These are phyloP conservation scores for Nasonia giraulti DNA, from an alignment of 1,140 invertebrate genomes.

Conservation along the genomic window DNA sequence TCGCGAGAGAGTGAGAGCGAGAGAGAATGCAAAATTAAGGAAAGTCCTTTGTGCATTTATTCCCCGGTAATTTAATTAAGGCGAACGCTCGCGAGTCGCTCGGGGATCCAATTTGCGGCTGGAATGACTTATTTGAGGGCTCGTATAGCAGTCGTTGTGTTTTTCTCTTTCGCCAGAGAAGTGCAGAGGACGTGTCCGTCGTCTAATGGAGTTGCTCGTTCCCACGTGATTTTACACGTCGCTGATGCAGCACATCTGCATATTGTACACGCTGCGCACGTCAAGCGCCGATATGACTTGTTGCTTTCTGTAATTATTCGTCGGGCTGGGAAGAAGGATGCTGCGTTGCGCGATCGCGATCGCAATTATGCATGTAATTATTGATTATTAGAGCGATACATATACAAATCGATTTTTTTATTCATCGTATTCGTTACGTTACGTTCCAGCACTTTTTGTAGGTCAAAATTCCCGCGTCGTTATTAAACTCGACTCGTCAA, in stretches of 20 bases:
- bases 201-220: constrained; percentile 3
- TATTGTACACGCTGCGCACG: background rate
- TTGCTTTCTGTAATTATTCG: background rate
- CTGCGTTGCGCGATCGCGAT: background rate
- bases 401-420: background rate
- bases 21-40: constrained; percentile 25
- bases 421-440: too few relatives aligned
- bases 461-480: background rate
- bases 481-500: background rate
- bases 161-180: background rate
- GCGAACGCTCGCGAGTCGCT: background rate
- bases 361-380: background rate
- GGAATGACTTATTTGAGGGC: constrained; percentile 28
- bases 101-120: constrained; percentile 12
- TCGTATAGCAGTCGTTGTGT: background rate
- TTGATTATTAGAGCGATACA: background rate
- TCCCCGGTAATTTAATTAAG: constrained; percentile 31
- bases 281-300: background rate
- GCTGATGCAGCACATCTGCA: background rate
- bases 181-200: background rate
- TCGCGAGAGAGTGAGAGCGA: background rate
- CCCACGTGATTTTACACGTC: constrained; percentile 19
- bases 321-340: background rate
- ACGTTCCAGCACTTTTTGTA: too few relatives aligned
- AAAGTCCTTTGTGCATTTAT: constrained; percentile 30